Percentiles rank a stretch among this genome's conserved stretches.
These are phyloP conservation scores for Eriosoma lanigerum DNA, from an alignment of 1,140 invertebrate genomes.

Conservation along the genomic window DNA sequence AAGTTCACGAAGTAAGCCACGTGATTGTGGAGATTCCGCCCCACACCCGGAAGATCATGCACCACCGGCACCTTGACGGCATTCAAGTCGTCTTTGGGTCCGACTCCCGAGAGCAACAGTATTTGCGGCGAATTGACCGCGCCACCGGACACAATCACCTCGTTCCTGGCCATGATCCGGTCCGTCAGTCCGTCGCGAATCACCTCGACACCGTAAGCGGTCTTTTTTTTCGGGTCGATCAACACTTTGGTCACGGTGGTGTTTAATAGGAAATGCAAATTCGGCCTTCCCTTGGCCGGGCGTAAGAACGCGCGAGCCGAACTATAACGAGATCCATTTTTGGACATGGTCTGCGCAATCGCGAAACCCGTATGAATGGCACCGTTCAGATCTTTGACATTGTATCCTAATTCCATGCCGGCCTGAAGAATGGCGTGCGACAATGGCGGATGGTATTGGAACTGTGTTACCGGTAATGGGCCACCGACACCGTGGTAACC, in stretches of 20 bases:
- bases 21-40: slow-evolving; percentile 85
- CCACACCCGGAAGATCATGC: slow-evolving; percentile 79
- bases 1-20: slow-evolving; percentile 77
- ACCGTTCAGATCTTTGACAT: slow-evolving; percentile 81
- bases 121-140: slow-evolving; percentile 81
- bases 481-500: slow-evolving; percentile 79
- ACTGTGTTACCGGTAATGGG: slow-evolving; percentile 75
- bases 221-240: slow-evolving; percentile 69
- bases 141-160: slow-evolving; percentile 68
- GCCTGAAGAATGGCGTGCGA: slow-evolving; percentile 82
- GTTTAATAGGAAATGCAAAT: slow-evolving; percentile 77
- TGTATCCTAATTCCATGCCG: slow-evolving; percentile 58
- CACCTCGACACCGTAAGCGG: slow-evolving; percentile 71
- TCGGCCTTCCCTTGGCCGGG: slow-evolving; percentile 68
- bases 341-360: slow-evolving; percentile 83
- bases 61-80: slow-evolving; percentile 67
- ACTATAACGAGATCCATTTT: slow-evolving; percentile 83
- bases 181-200: slow-evolving; percentile 64
- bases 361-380: slow-evolving; percentile 75
- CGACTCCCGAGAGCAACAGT: slow-evolving; percentile 80
- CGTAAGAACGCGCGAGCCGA: slow-evolving; percentile 71
- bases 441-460: slow-evolving; percentile 82
- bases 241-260: slow-evolving; percentile 72
- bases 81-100: slow-evolving; percentile 71
- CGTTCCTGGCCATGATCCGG: slow-evolving; percentile 65